Evolutionary conservation across 1,140 invertebrate genomes (phyloP).

Genomic region (Belonocnema kinseyi): DNA sequence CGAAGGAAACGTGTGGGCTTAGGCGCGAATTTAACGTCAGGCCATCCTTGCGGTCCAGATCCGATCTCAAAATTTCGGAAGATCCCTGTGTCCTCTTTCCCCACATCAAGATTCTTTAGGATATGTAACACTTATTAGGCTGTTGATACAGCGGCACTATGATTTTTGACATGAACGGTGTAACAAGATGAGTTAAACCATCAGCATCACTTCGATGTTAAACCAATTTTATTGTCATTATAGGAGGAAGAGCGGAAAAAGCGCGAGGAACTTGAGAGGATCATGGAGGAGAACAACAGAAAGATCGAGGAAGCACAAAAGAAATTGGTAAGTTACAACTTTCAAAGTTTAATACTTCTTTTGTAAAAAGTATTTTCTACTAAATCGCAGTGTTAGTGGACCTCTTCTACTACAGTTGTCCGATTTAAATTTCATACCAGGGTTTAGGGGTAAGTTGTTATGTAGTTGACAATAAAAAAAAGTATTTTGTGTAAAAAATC

Average conservation of each 20-base stretch:
- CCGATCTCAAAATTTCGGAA: slow-evolving; percentile 50
- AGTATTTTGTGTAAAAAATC: too few species aligned
- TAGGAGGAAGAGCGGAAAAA: slow-evolving; percentile 97
- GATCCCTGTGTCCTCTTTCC: slow-evolving; percentile 54
- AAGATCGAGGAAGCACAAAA: slow-evolving; percentile 98
- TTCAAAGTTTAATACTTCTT: too few species aligned
- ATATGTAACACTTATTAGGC: slow-evolving; percentile 62
- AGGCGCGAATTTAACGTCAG: slow-evolving; percentile 30
- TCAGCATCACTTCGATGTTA: slow-evolving; percentile 65
- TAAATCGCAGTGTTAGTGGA: too few species aligned
- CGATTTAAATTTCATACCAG: too few species aligned
- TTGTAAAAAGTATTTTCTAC: too few species aligned
- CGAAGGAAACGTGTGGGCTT: slow-evolving; percentile 30
- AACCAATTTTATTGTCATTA: slow-evolving; percentile 72
- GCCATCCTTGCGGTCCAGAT: slow-evolving; percentile 52
- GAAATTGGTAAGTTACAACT: slow-evolving; percentile 86
- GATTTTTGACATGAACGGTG: slow-evolving; percentile 66
- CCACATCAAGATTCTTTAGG: slow-evolving; percentile 67
- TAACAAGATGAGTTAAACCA: slow-evolving; percentile 67
- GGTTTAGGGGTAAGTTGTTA: too few species aligned
- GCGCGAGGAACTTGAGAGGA: slow-evolving; percentile 94
- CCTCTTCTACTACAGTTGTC: too few species aligned
- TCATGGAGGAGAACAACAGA: slow-evolving; percentile 97
- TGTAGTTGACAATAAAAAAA: too few species aligned
- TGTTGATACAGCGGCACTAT: slow-evolving; percentile 67